Conservation (phyloP, 2,113 vertebrate genomes). For the Hyla sarda region DNA sequence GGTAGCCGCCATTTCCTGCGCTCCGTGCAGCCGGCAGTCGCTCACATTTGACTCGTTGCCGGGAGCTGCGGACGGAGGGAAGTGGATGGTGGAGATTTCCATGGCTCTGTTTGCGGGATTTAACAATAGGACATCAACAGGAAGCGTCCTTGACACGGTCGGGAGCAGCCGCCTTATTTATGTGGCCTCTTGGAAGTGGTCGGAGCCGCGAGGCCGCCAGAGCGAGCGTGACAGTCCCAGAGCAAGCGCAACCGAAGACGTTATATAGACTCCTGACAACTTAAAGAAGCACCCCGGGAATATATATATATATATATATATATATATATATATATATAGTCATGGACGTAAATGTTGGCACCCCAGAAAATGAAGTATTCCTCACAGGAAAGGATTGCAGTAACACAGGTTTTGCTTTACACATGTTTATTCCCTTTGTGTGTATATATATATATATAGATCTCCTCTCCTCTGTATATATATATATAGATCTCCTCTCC, state of each 20-base stretch:
- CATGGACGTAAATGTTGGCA: too few species aligned
- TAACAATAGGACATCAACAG: conserved; percentile 56
- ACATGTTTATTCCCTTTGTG: too few species aligned
- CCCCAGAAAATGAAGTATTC: too few species aligned
- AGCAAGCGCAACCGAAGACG: background rate
- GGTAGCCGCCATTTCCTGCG: conserved; percentile 19
- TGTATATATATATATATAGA: too few species aligned
- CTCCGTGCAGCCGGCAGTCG: conserved; percentile 10
- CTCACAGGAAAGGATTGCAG: too few species aligned
- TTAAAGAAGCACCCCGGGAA: too few species aligned
- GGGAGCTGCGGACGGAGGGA: conserved; percentile 30
- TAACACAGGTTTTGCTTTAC: too few species aligned
- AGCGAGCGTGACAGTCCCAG: background rate
- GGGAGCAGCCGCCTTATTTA: background rate
- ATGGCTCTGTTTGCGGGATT: background rate
- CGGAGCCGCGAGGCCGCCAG: background rate
- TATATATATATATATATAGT: too few species aligned
- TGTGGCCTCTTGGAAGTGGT: conserved; percentile 29
- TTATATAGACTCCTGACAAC: too few species aligned
- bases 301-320: too few species aligned
- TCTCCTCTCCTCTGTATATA: too few species aligned
- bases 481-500: too few species aligned
- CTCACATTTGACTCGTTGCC: background rate
- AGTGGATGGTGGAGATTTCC: conserved; percentile 23
- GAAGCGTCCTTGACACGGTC: conserved; percentile 37